These are phyloP conservation scores for Tyto alba DNA, from an alignment of 2,113 vertebrate genomes.

Conservation along the genomic window DNA sequence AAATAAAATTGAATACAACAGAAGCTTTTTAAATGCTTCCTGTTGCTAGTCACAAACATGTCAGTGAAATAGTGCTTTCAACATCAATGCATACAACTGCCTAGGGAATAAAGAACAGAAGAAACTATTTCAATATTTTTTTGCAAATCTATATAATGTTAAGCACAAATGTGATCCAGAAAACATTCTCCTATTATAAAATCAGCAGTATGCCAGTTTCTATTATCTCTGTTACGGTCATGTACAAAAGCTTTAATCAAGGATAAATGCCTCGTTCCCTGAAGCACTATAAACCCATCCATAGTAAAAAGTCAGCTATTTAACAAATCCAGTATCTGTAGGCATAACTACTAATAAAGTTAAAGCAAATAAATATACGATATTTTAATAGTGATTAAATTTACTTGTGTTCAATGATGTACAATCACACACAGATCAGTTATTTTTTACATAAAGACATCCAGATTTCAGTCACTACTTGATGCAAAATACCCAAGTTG, in stretches of 20 bases:
- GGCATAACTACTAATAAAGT: background rate
- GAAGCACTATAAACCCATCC: background rate
- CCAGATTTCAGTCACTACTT: background rate
- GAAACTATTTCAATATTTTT: background rate
- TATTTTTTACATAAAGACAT: background rate
- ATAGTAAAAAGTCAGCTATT: background rate
- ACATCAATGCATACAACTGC: background rate
- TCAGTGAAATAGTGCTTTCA: background rate
- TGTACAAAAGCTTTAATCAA: slow-evolving; percentile 1
- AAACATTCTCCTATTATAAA: background rate
- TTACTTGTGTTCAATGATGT: background rate
- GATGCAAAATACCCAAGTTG: background rate
- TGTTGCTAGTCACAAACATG: background rate
- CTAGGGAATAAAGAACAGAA: background rate
- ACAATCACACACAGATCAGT: background rate
- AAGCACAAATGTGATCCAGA: background rate
- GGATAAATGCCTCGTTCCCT: background rate
- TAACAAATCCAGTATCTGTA: background rate
- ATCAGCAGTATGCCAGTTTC: background rate
- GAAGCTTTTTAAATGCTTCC: background rate
- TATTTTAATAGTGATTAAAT: background rate
- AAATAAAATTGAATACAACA: background rate
- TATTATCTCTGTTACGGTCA: background rate
- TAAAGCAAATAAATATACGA: background rate
- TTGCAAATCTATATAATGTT: background rate